Evolutionary conservation across 2,888 invertebrate species (phyloP).

Genomic region (Melitaea athalia): DNA sequence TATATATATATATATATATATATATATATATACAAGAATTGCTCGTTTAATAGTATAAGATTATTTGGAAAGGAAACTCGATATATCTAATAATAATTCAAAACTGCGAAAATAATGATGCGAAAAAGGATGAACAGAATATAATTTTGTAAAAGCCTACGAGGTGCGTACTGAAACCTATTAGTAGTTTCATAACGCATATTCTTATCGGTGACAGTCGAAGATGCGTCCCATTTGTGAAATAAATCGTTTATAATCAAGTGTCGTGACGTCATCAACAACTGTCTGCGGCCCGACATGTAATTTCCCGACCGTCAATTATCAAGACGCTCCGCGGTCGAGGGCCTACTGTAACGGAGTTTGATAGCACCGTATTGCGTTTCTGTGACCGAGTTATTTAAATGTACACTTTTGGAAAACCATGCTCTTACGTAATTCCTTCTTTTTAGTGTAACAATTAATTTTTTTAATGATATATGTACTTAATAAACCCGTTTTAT

Average conservation of each 20-base stretch:
- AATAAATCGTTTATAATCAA: slow-evolving; percentile 81
- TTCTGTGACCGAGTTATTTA: slow-evolving; percentile 25
- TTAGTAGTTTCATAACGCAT: slow-evolving; percentile 23
- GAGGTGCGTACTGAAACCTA: slow-evolving; percentile 6
- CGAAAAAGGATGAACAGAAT: not conserved
- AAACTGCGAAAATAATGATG: not conserved
- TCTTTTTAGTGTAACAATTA: not conserved
- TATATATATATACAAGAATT: too few relatives aligned
- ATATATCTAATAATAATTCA: too few relatives aligned
- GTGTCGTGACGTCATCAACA: slow-evolving; percentile 78
- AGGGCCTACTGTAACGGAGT: slow-evolving; percentile 66
- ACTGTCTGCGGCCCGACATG: slow-evolving; percentile 78
- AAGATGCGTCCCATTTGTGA: slow-evolving; percentile 53
- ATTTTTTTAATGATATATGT: too few relatives aligned
- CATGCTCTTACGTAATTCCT: not conserved
- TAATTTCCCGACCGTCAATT: slow-evolving; percentile 81
- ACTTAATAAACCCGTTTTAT: too few relatives aligned
- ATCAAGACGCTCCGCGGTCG: slow-evolving; percentile 70
- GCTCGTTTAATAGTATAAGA: too few relatives aligned
- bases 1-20: too few relatives aligned
- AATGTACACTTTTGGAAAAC: not conserved
- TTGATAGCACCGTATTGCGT: slow-evolving; percentile 67
- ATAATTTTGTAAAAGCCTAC: not conserved
- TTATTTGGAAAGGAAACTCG: too few relatives aligned
- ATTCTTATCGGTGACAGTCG: slow-evolving; percentile 39